Conservation (phyloP, 2,888 invertebrate genomes). For the Acanthosoma haemorrhoidale region DNA sequence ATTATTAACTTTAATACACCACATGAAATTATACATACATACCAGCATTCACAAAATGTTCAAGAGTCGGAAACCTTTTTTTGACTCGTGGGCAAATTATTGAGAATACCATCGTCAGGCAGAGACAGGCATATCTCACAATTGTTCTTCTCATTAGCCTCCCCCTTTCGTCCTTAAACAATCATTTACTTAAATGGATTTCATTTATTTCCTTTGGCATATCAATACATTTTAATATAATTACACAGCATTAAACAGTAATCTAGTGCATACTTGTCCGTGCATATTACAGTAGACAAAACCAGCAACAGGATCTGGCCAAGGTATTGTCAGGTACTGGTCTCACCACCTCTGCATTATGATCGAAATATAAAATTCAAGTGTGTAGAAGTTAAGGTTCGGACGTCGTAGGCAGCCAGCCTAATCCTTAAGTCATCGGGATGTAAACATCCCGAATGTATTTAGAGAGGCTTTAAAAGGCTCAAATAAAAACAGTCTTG, state of each 20-base stretch:
- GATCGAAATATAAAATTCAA: constrained; percentile 89
- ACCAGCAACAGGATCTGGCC: constrained; percentile 80
- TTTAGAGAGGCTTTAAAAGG: no score
- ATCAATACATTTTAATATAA: neutral
- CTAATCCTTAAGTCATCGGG: no score
- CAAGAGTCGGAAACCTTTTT: constrained; percentile 79
- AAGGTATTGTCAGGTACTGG: constrained; percentile 75
- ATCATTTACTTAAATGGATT: neutral
- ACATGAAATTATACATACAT: no score
- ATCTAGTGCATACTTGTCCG: constrained; percentile 56
- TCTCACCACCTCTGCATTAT: constrained; percentile 92
- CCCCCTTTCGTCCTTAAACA: constrained; percentile 75
- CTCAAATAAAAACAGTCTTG: no score
- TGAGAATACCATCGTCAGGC: constrained; percentile 77
- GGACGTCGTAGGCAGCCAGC: no score
- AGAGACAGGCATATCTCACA: constrained; percentile 74
- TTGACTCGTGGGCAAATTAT: constrained; percentile 84
- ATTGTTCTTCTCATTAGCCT: constrained; percentile 76
- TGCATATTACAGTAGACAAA: constrained; percentile 78
- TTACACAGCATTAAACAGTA: neutral
- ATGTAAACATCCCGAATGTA: no score
- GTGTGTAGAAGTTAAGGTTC: constrained; percentile 90
- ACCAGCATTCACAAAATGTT: constrained; percentile 73
- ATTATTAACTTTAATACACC: no score
- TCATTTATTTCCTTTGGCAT: no score